Evolutionary conservation across 2,113 vertebrate genomes (phyloP).

Genomic region (Eonycteris spelaea): DNA sequence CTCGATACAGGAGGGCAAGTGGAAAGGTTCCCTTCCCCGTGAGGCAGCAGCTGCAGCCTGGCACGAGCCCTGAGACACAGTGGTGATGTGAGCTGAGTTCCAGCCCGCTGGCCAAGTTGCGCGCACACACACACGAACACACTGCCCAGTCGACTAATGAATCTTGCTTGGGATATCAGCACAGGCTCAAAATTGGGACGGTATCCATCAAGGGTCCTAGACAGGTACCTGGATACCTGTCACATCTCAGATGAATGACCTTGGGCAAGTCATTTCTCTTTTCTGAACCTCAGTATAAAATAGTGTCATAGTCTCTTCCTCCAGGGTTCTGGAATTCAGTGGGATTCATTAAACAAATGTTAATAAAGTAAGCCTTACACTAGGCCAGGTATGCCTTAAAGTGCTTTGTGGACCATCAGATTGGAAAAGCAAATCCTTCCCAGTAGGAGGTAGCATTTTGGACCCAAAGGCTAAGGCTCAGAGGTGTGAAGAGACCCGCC

Average conservation of each 20-base stretch:
- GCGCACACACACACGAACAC: background rate
- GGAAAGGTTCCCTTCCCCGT: background rate
- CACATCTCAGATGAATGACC: background rate
- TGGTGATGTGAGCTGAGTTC: background rate
- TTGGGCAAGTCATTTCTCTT: background rate
- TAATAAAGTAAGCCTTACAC: background rate
- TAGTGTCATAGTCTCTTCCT: background rate
- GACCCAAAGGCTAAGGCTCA: background rate
- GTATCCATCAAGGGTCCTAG: background rate
- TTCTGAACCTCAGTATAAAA: background rate
- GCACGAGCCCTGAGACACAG: background rate
- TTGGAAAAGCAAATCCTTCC: background rate
- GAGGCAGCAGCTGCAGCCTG: constrained; percentile 26
- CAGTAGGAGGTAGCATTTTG: background rate
- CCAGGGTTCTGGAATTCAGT: background rate
- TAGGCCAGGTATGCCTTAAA: background rate
- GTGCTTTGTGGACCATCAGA: background rate
- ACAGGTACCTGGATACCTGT: background rate
- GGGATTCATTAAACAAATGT: background rate
- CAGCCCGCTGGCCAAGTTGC: background rate
- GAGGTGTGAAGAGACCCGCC: background rate
- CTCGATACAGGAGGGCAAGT: background rate
- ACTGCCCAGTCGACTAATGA: background rate
- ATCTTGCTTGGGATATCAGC: background rate
- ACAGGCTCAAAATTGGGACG: background rate